Percentiles rank a stretch among this genome's conserved stretches.
These are phyloP conservation scores for Mylabris sibirica DNA, from an alignment of 2,888 invertebrate species.

Conservation along the genomic window DNA sequence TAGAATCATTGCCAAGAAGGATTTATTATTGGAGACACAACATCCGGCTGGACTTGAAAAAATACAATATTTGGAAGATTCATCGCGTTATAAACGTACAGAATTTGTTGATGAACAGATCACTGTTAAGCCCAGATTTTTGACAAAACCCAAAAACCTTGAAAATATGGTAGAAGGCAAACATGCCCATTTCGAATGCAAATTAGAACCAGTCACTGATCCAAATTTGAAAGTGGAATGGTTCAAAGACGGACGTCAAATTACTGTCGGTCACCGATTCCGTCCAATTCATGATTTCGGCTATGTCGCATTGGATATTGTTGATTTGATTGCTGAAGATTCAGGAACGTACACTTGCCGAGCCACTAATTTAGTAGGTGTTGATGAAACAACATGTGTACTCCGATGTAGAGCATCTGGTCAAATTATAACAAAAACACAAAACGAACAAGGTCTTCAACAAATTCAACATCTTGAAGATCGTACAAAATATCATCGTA, in stretches of 20 bases:
- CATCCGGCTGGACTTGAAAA: conserved; percentile 91
- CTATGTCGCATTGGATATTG: conserved; percentile 95
- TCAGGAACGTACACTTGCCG: conserved; percentile 92
- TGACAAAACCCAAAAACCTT: conserved; percentile 86
- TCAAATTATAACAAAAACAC: conserved; percentile 83
- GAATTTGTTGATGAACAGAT: conserved; percentile 84
- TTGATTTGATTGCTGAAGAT: conserved; percentile 96
- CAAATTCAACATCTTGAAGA: conserved; percentile 92
- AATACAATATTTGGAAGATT: conserved; percentile 89
- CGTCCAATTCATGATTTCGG: conserved; percentile 98
- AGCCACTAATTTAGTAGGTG: conserved; percentile 89
- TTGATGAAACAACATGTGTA: conserved; percentile 82
- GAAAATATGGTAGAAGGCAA: conserved; percentile 87
- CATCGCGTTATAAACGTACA: conserved; percentile 82
- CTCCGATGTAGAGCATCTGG: conserved; percentile 78
- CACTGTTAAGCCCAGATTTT: conserved; percentile 83
- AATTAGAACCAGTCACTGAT: conserved; percentile 96
- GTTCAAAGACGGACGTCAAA: conserved; percentile 93
- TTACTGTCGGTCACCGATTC: conserved; percentile 94
- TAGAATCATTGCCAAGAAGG: conserved; percentile 87
- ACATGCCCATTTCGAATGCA: conserved; percentile 97
- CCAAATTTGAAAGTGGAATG: conserved; percentile 96
- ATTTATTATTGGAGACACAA: conserved; percentile 86
- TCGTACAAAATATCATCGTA: conserved; percentile 77
- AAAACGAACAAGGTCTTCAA: conserved; percentile 87